These are phyloP conservation scores for Morinoia aosen DNA, from an alignment of 2,888 invertebrate genomes.

Conservation along the genomic window DNA sequence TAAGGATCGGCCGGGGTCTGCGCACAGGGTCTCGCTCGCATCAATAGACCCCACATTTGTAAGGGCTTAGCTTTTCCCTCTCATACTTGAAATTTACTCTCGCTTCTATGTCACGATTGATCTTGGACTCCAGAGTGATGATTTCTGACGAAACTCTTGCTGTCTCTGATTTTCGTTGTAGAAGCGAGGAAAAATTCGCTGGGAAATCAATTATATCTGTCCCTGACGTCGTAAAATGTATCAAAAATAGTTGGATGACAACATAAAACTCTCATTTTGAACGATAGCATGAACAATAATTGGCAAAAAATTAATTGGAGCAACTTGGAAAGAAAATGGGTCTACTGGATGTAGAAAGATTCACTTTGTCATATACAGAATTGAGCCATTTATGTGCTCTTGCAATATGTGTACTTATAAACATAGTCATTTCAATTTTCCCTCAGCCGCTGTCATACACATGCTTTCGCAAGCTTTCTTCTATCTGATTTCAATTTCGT, in stretches of 20 bases:
- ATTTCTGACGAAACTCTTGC: neutral
- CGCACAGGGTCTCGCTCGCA: neutral
- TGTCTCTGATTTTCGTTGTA: neutral
- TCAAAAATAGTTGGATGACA: neutral
- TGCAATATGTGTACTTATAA: no score
- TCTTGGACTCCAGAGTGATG: neutral
- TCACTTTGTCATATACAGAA: no score
- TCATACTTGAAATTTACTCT: conserved; percentile 20
- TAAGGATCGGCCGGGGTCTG: conserved; percentile 19
- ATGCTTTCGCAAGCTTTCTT: neutral
- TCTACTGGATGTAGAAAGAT: no score
- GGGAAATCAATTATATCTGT: neutral
- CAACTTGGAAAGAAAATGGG: no score
- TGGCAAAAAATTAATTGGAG: neutral
- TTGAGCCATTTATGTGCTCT: no score
- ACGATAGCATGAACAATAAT: neutral
- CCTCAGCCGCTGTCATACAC: neutral
- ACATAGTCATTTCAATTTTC: no score
- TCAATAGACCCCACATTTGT: conserved; percentile 36
- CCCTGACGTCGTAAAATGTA: neutral
- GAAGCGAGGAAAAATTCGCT: neutral
- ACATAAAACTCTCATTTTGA: neutral
- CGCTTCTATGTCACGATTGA: neutral
- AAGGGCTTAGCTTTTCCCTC: conserved; percentile 15
- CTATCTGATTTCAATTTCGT: neutral